Conservation (phyloP, 2,888 invertebrate species). For the Melipona beecheii region DNA sequence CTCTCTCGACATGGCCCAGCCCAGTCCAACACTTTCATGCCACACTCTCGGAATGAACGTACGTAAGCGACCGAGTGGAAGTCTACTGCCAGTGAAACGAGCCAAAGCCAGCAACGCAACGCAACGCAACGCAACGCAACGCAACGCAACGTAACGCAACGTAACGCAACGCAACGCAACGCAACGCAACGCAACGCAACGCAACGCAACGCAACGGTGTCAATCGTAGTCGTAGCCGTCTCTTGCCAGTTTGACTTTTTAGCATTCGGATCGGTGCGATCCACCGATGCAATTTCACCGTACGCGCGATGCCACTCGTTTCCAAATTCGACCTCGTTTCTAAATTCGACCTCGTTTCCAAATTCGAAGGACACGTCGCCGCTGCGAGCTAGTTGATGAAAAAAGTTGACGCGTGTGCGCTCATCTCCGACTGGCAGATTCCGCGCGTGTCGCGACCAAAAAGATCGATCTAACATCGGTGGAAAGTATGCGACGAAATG, state of each 20-base stretch:
- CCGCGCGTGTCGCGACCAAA: not conserved
- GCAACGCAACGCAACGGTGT: slow-evolving; percentile 12
- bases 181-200: too few species aligned
- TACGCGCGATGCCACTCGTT: not conserved
- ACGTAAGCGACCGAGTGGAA: slow-evolving; percentile 46
- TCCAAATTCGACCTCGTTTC: too few species aligned
- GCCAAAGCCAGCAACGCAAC: not conserved
- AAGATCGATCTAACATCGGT: not conserved
- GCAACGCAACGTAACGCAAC: not conserved
- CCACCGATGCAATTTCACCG: slow-evolving; percentile 1
- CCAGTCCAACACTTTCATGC: not conserved
- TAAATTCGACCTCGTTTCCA: too few species aligned
- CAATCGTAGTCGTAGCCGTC: not conserved
- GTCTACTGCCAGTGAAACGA: slow-evolving; percentile 23
- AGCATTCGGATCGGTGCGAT: slow-evolving; percentile 41
- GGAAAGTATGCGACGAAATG: not conserved
- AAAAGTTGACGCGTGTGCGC: not conserved
- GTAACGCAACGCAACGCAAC: not conserved
- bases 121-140: too few species aligned
- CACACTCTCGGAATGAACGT: not conserved
- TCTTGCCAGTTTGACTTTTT: slow-evolving; percentile 53
- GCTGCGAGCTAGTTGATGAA: too few species aligned
- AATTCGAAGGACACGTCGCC: too few species aligned
- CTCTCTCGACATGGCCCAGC: not conserved
- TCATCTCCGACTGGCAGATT: not conserved